phyloP scores from a whole-genome alignment of 2,797 vertebrate genomes.

The Dryobates pubescens region DNA sequence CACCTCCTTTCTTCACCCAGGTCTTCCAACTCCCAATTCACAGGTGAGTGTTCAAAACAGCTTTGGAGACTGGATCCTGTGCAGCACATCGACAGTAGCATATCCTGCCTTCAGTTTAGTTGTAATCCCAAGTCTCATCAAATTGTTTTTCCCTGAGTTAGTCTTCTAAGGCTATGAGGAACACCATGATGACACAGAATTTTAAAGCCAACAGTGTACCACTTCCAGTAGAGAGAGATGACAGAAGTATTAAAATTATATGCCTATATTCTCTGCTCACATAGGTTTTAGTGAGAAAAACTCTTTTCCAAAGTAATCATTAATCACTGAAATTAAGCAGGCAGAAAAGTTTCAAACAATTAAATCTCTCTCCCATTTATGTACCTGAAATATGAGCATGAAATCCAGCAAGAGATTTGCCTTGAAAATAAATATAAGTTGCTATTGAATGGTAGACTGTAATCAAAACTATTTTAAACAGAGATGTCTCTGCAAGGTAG shows the following conservation, averaged over 20 bases:
- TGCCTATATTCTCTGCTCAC: not conserved
- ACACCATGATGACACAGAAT: not conserved
- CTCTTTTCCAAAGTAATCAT: not conserved
- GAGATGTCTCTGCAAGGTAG: not conserved
- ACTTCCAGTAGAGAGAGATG: not conserved
- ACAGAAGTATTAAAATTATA: not conserved
- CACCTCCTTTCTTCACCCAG: not conserved
- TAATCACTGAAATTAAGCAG: not conserved
- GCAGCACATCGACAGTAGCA: not conserved
- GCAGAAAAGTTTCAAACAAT: not conserved
- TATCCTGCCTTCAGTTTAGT: not conserved
- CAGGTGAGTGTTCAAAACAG: not conserved
- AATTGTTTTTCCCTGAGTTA: rapidly evolving
- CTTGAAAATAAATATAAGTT: not conserved
- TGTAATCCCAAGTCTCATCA: not conserved
- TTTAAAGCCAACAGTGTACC: not conserved
- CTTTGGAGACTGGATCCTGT: not conserved
- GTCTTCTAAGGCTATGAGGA: not conserved
- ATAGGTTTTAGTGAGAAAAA: not conserved
- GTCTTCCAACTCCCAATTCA: not conserved
- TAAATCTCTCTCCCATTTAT: not conserved
- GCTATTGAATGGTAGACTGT: not conserved
- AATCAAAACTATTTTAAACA: not conserved
- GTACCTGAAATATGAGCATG: not conserved
- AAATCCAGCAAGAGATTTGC: not conserved